Evolutionary conservation across 2,113 vertebrate genomes (phyloP), one percentile per base, ranked within the genome.

Genomic region (Rhagologus leucostigma): DNA sequence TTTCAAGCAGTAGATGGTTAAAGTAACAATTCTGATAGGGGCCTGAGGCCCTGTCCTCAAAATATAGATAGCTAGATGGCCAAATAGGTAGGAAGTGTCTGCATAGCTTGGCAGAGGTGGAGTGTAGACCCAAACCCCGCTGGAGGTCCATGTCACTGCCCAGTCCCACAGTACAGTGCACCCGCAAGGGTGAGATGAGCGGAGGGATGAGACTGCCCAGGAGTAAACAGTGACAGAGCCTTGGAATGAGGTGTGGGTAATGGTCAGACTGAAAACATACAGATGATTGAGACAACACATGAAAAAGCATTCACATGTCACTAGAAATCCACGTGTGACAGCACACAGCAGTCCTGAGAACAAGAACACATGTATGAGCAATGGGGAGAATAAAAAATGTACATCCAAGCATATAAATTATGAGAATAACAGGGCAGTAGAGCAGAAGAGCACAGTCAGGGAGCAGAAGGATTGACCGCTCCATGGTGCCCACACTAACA

Each of bases 1-100:
- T 95, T 93, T 75, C 57, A 68, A 88, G 69, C 44, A 46, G 47
- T 70, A 80, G 55, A 85, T 30, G 56, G 82, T 74, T 93, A 63
- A 96, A 87, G 50, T 16, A 73, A 79, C 42, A 20, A 49, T 82
- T 92, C 13, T 80, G 65, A 94, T 47, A 73, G 15, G 19, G 80
- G 47, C 69, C 47, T 8, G 11, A 18, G 7, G 16, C 29, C 44
- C 39, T 81, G 44, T 78, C 59, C 76, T 96, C 69, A 63, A 42
- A 49, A 18, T 37, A 41, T 10, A 41, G 17, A 81, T 23, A 81
- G 33, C 57, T 90, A 67, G 52, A 68, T 29, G 24, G 18, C 39
- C 39, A 79, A 60, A 69, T 10, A 69, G 26, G 9, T 37, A 59
- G 15, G 33, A 71, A 91, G n/a, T 18, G 18, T 33, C 57, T 68